Conservation (phyloP, 2,888 invertebrate species). For the Cheilosia urbana region DNA sequence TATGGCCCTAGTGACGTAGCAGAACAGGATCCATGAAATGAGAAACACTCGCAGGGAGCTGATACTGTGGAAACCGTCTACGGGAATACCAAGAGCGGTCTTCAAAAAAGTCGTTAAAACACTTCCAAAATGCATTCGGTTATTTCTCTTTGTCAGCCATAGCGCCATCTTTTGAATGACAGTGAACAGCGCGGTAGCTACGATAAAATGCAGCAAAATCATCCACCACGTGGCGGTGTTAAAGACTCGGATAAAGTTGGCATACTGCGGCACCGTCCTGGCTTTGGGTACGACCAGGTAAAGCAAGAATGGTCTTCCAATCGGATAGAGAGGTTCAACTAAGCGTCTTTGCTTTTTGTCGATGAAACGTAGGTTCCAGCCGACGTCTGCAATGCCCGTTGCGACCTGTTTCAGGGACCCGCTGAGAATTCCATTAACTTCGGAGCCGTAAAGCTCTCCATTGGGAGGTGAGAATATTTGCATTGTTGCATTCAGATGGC, state of each 20-base stretch:
- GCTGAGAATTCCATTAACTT: slow-evolving; percentile 77
- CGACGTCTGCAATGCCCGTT: slow-evolving; percentile 78
- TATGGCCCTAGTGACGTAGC: slow-evolving; percentile 80
- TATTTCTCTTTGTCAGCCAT: not conserved
- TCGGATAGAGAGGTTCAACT: slow-evolving; percentile 79
- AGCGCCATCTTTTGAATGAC: slow-evolving; percentile 36
- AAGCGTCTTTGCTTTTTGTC: slow-evolving; percentile 77
- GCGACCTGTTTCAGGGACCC: slow-evolving; percentile 79
- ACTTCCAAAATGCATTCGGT: slow-evolving; percentile 11
- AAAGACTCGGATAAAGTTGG: slow-evolving; percentile 80
- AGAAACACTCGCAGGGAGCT: slow-evolving; percentile 79
- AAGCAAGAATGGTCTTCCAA: slow-evolving; percentile 76
- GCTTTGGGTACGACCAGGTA: slow-evolving; percentile 81
- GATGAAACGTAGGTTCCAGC: slow-evolving; percentile 79
- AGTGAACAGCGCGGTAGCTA: slow-evolving; percentile 17
- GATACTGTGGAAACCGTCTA: slow-evolving; percentile 77
- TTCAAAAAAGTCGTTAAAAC: slow-evolving; percentile 79
- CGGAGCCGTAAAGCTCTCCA: slow-evolving; percentile 79
- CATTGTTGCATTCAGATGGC: slow-evolving; percentile 79
- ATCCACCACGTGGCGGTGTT: slow-evolving; percentile 77
- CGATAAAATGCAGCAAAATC: slow-evolving; percentile 31
- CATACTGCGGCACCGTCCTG: slow-evolving; percentile 78
- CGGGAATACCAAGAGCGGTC: slow-evolving; percentile 79
- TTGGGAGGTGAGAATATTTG: slow-evolving; percentile 78
- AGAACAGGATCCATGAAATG: slow-evolving; percentile 81